These are phyloP conservation scores for Carlito syrichta DNA, from an alignment of 2,113 vertebrate species.

Conservation along the genomic window DNA sequence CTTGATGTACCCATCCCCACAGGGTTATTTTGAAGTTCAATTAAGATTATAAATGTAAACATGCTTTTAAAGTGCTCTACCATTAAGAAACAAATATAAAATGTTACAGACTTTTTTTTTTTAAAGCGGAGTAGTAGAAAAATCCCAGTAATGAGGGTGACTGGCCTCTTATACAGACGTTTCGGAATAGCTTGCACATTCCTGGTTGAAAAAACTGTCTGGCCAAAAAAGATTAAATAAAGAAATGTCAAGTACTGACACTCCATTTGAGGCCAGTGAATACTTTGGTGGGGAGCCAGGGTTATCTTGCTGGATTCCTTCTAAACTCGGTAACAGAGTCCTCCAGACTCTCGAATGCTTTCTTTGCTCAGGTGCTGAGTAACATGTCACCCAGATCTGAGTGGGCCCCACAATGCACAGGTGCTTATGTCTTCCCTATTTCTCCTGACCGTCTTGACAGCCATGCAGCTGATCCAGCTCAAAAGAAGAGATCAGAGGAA, in stretches of 20 bases:
- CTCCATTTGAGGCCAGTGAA: constrained; percentile 51
- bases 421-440: background rate
- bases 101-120: background rate
- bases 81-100: constrained; percentile 46
- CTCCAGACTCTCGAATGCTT: background rate
- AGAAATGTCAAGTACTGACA: constrained; percentile 65
- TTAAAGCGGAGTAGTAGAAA: constrained; percentile 49
- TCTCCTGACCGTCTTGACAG: constrained; percentile 19
- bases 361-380: constrained; percentile 32
- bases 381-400: background rate
- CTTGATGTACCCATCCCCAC: background rate
- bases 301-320: constrained; percentile 61
- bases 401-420: background rate
- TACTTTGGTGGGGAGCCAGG: constrained; percentile 66
- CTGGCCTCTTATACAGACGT: constrained; percentile 60
- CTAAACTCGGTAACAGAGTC: constrained; percentile 41
- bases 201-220: constrained; percentile 69
- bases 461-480: background rate
- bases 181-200: constrained; percentile 70
- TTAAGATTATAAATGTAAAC: constrained; percentile 15
- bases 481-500: constrained; percentile 22
- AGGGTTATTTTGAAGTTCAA: constrained; percentile 21
- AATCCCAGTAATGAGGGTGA: constrained; percentile 49
- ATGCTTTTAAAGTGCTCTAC: constrained; percentile 1
- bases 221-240: constrained; percentile 74